Percentiles rank a stretch among this genome's conserved stretches.
These are phyloP conservation scores for Bembecia ichneumoniformis DNA, from an alignment of 2,888 invertebrate species.

Conservation along the genomic window DNA sequence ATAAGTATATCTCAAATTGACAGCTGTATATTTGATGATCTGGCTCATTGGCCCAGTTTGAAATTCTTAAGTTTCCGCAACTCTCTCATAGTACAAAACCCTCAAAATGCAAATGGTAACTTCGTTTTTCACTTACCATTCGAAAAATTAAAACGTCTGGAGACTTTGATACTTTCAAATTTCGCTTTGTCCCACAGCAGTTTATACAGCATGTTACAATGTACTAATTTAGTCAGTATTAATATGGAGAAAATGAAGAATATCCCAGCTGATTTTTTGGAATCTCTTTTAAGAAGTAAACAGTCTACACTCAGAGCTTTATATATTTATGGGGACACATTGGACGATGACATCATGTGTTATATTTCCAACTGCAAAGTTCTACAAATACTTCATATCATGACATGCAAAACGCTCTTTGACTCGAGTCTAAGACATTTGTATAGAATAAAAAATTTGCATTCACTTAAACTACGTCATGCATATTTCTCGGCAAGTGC, in stretches of 20 bases:
- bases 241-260: slow-evolving; percentile 72
- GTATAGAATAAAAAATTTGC: slow-evolving; percentile 54
- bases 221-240: slow-evolving; percentile 60
- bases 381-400: slow-evolving; percentile 59
- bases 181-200: slow-evolving; percentile 63
- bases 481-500: slow-evolving; percentile 68
- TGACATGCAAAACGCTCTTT: slow-evolving; percentile 68
- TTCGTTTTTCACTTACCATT: slow-evolving; percentile 66
- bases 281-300: slow-evolving; percentile 55
- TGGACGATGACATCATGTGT: slow-evolving; percentile 62
- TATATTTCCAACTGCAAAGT: slow-evolving; percentile 57
- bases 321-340: slow-evolving; percentile 64
- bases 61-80: slow-evolving; percentile 68
- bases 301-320: slow-evolving; percentile 52
- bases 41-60: slow-evolving; percentile 62
- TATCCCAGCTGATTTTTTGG: slow-evolving; percentile 63
- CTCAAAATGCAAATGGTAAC: slow-evolving; percentile 59
- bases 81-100: slow-evolving; percentile 60
- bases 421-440: slow-evolving; percentile 64
- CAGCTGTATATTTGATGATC: slow-evolving; percentile 67
- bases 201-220: slow-evolving; percentile 62
- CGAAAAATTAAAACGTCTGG: slow-evolving; percentile 56
- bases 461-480: slow-evolving; percentile 62
- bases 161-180: slow-evolving; percentile 60
- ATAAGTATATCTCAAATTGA: slow-evolving; percentile 71